Base-by-base conservation (phyloP, 2,888 invertebrate species). In the Patella depressa region DNA sequence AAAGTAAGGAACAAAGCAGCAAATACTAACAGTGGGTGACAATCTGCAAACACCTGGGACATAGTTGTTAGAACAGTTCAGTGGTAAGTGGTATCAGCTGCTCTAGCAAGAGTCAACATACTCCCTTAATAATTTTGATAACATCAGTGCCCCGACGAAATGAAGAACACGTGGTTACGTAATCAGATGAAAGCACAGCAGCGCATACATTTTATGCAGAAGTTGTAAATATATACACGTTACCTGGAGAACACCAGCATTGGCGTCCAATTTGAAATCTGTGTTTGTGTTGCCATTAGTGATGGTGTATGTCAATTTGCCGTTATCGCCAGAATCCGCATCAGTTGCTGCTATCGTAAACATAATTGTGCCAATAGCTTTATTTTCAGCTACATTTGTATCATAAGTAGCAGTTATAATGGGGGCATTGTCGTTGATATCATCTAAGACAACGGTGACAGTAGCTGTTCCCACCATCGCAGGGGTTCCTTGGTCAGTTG, bases 341-440 rank as follows among this genome's bases (percentile, higher is more conserved):
- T 89, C 89, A 15, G 86, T 84, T 3, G 87, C 88, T 11, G 74
- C 77, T 9, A 89, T 73, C 7, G 78, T 81, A 55, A 83, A 81
- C 7, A 88, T 83, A 3, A 85, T 78, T 3, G 78, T 79, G 34
- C 87, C 86, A 15, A 85, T 73, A 7, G 78, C 77, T 9, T 85
- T 80, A 76, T 85, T 81, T 78, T 89, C 89, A 4, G 83, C 7
- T 15, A 87, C 75, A 4, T 80, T 80, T 17, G 77, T 78, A 29
- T 80, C 80, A 70, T 88, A 87, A 14, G 82, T 79, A 9, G 86
- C 85, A 17, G 72, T 76, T 17, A 88, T 82, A 9, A 80, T 78
- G 3, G 89, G 89, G 29, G 72, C 55, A 78, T 88, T 86, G 78
- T 89, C 89, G 78, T 89, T 89, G 24, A 86, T 84, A 74, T 88